These are phyloP conservation scores for Ephydatia muelleri DNA, from an alignment of 37 sponge, comb jelly and placozoan species.

Conservation along the genomic window DNA sequence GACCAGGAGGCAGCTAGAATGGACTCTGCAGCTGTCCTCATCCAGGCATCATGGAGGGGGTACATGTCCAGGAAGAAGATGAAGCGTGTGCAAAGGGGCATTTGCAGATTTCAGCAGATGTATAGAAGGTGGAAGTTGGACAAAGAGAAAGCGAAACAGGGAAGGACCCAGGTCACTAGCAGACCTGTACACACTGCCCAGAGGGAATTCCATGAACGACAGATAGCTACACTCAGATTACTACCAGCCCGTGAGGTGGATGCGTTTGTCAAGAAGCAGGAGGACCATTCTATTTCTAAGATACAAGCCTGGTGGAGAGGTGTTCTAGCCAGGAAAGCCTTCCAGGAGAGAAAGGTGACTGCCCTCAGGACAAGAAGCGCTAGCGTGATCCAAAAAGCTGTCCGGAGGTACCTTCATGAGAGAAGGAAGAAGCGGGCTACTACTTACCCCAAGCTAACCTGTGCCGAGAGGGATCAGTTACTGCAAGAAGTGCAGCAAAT, in stretches of 20 bases:
- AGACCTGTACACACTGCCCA: background rate
- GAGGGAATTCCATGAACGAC: constrained; percentile 44
- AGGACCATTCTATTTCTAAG: constrained; percentile 32
- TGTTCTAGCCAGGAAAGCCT: background rate
- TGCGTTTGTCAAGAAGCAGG: constrained; percentile 18
- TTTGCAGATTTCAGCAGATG: constrained; percentile 57
- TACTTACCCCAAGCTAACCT: background rate
- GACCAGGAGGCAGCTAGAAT: background rate
- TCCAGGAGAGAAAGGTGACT: background rate
- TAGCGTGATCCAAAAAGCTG: constrained; percentile 41
- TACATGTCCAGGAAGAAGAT: constrained; percentile 47
- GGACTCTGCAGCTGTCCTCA: constrained; percentile 48
- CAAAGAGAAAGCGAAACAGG: constrained; percentile 1
- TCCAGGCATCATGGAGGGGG: constrained; percentile 72
- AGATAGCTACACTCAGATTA: constrained; percentile 48
- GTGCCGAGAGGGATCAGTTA: background rate
- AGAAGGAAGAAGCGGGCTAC: constrained; percentile 3
- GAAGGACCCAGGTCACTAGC: background rate
- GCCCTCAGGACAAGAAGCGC: constrained; percentile 3
- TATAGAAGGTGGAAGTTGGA: constrained; percentile 32
- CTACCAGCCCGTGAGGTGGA: constrained; percentile 56
- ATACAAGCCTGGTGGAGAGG: constrained; percentile 68
- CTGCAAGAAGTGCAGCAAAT: background rate
- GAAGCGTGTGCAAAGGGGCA: constrained; percentile 25
- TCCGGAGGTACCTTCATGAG: background rate